These are phyloP conservation scores for Halyomorpha halys DNA, from an alignment of 1,140 invertebrate species.

Conservation along the genomic window DNA sequence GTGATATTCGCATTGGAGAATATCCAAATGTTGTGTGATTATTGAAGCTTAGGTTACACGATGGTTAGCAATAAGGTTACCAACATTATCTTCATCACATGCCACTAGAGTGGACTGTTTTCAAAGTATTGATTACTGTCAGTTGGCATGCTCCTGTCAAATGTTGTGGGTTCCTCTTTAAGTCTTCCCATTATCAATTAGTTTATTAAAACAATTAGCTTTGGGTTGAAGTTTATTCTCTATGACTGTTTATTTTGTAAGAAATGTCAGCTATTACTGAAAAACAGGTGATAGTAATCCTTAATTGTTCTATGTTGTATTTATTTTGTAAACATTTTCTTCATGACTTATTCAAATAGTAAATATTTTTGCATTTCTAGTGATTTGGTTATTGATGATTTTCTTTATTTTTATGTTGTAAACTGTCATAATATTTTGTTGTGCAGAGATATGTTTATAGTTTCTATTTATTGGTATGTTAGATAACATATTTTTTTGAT, in stretches of 20 bases:
- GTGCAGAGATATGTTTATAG: too few relatives aligned
- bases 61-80: constrained; percentile 14
- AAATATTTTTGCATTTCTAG: too few relatives aligned
- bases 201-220: background rate
- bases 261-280: constrained; percentile 10
- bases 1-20: too few relatives aligned
- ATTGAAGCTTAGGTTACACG: constrained; percentile 1
- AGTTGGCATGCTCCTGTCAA: constrained; percentile 20
- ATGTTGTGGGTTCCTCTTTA: constrained; percentile 4
- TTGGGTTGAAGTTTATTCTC: background rate
- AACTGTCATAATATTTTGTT: too few relatives aligned
- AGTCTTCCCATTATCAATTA: constrained; percentile 9
- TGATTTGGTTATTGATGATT: too few relatives aligned
- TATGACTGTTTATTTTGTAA: background rate
- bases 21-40: too few relatives aligned
- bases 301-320: too few relatives aligned
- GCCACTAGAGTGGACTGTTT: constrained; percentile 6
- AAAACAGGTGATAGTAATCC: constrained; percentile 5
- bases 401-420: too few relatives aligned
- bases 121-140: constrained; percentile 25
- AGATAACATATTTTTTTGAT: too few relatives aligned
- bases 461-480: too few relatives aligned
- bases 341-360: too few relatives aligned
- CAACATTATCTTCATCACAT: background rate
- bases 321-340: too few relatives aligned